Base-by-base conservation (phyloP, 2,797 vertebrate genomes). In the Nyctibius grandis region DNA sequence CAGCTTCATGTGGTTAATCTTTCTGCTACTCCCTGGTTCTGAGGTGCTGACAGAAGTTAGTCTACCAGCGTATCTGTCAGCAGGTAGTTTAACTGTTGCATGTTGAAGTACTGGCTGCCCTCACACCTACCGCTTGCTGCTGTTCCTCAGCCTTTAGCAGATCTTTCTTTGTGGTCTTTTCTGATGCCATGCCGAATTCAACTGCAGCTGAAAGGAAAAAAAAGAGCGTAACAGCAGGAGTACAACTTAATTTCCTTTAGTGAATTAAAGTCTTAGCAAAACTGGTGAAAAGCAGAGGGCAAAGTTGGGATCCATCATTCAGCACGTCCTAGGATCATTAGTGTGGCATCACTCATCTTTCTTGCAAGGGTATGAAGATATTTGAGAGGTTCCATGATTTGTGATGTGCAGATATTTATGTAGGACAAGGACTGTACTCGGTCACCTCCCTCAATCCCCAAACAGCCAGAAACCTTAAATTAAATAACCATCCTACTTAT, bases 111-210 rank as follows among this genome's bases (percentile, higher is more conserved):
- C 6, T 23, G 8, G 25, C 72, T 54, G 25, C 33, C 23, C 48
- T 38, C 42, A 81, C 61, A 95, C 97, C 56, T 96, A 97, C 97
- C 94, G 1, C 91, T 65, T 75, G 88, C 64, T 87, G 94, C 86
- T 95, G 88, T 65, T 95, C 96, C 91, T 96, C 94, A 50, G 90
- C 64, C 76, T 95, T 86, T 7, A 68, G 69, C 42, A 44, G 50
- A 1, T 83, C 89, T 21, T 75, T 69, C 31, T 25, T 82, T 10
- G 92, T 57, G 68, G 18, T 76, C 81, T 91, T 90, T 31, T 76
- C 84, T 50, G 95, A 91, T 26, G 95, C 96, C 95, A 97, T 97
- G 1, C 31, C 84, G 74, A 85, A 59, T 57, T 84, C 69, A 57
- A 9, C 79, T 82, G 77, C 64, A 94, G 53, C 95, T 97, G 88